Base-by-base conservation (phyloP, 2,797 vertebrate species). In the Pempheris klunzingeri region DNA sequence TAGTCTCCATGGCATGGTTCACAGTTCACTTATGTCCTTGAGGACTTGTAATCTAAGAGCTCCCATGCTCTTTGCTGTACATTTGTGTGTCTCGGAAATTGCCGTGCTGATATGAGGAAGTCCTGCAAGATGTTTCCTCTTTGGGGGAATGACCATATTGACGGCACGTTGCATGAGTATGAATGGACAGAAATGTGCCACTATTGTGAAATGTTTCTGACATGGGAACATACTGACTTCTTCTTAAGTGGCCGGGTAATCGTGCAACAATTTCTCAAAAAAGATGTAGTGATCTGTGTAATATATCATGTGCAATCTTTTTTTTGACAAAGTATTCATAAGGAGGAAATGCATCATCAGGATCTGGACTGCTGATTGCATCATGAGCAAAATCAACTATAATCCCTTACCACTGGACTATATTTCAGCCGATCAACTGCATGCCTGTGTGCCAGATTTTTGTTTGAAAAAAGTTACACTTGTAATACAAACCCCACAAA, bases 51-150 rank as follows among this genome's bases (percentile, higher is more conserved):
- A 28, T 68, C 28, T 38, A 24, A 71, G 50, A 59, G 72, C 55
- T 66, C 53, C 32, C 18, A 49, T 39, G 61, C 53, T 86, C 55
- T 69, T 52, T 62, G 60, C 72, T 72, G 63, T 71, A 60, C 70
- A 59, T 84, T 71, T 22, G 57, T 78, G 34, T 62, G 53, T 79
- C 63, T 62, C n/a, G 30, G 84, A 89, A 86, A 82, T 52, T 81
- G 75, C 36, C 62, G 36, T 17, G 59, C 47, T 44, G 63, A 74
- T 69, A 88, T 66, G 87, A 92, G 92, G 93, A 93, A 92, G 90
- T 91, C 76, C 80, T 87, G 81, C 89, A 92, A 91, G 89, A 83
- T 93, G 91, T 87, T 94, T 94, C 92, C 92, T 92, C 89, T 90
- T 83, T 43, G 24, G 36, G 54, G 30, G 53, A 18, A 39, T 74